Base-by-base conservation (phyloP, 2,113 vertebrate species). In the Macquaria ambigua region DNA sequence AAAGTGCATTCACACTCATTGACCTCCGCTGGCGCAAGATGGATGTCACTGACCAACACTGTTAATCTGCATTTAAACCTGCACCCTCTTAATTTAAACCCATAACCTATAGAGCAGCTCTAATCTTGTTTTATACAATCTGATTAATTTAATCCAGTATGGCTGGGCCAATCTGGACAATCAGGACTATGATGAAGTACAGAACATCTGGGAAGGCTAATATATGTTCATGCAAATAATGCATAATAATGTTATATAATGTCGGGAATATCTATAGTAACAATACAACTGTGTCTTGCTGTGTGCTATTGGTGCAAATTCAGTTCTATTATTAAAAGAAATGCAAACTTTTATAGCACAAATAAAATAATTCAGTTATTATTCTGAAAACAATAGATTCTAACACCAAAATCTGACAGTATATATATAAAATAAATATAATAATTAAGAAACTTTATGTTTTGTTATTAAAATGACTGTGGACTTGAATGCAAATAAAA, bases 101-200 rank as follows among this genome's bases (percentile, higher is more conserved):
- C 50, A 3, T 20, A 71, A 83, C 61, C 64, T 86, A 89, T 74
- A 81, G 86, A 87, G 31, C 74, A 6, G 39, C 75, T 74, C 46
- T 89, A 87, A 92, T 89, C 82, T 66, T 56, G 39, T 70, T 69
- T 81, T 72, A 79, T 68, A 81, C 78, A 89, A 79, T 88, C 85
- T 87, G 88, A 87, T 92, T 87, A 71, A 77, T 81, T 79, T 79
- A 87, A 90, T 82, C 79, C 79, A 75, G 34, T 43, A 58, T 69
- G 39, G 6, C 52, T 43, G 11, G 31, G 34, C 43, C 48, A 79
- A 52, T 77, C 67, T 41, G 62, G 56, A 71, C 52, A 88, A 72
- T 77, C 82, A 48, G 62, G 59, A 53, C 34, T 31, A 18, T 56
- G 43, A n/a, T 72, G 46, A 75, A 58, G 63, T 39, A 63, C 28